Evolutionary conservation across 2,113 vertebrate genomes (phyloP), one percentile per base, ranked within the genome.

Genomic region (Chaetura pelagica): DNA sequence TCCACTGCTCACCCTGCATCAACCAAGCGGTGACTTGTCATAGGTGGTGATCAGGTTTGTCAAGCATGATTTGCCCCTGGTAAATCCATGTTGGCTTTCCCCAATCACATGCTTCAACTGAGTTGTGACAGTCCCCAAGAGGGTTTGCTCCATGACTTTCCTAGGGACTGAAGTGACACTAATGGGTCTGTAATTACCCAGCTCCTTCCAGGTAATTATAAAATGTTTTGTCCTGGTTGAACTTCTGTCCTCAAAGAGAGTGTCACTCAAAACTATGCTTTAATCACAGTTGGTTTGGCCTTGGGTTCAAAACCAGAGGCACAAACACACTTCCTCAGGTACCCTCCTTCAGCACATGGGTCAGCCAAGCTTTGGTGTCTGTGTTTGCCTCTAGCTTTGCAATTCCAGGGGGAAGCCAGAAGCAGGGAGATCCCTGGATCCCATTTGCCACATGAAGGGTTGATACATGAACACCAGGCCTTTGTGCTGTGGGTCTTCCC

Each of bases 221-320:
- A 42, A 42, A 42, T 42, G 11, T 40, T 55, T 87, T 75, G 22
- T 89, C 48, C 15, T 42, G 18, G 38, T 30, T 89, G 63, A 84
- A 59, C 74, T 89, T 93, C 66, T 91, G 21, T 75, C 49, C 30
- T 82, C 30, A 49, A 30, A 83, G 54, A 29, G 29, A 79, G 21
- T 71, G 42, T 16, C 35, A 59, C 55, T 86, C 52, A 74, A 92
- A 92, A 63, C 46, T 66, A 58, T 15, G 42, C 40, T 85, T 90
- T 89, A 34, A 86, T 52, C 21, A 57, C 52, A 11, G 19, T 49
- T 0, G 0, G 3, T 72, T 76, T 86, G 62, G 67, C 40, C 22
- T 77, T 49, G 32, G 30, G 9, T 58, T 86, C 79, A 61, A 90
- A 93, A 69, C 27, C 32, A 68, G 67, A 72, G n/a, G 63, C 32